phyloP scores from a whole-genome alignment of 2,113 vertebrate genomes.

The Mandrillus leucophaeus region DNA sequence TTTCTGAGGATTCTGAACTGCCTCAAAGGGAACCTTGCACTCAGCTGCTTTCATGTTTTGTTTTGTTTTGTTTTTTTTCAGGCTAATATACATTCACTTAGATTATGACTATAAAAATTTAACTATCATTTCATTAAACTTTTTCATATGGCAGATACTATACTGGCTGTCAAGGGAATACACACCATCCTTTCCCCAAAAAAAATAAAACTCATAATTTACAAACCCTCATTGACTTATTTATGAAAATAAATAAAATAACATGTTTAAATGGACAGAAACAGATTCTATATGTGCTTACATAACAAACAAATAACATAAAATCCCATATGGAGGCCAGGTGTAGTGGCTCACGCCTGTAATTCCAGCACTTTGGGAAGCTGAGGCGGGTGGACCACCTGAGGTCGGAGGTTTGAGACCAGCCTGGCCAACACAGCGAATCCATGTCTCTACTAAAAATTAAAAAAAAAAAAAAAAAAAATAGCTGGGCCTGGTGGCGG shows the following conservation, averaged over 20 bases:
- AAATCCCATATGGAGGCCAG: background rate
- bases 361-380: too few species aligned
- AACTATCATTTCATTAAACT: background rate
- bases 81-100: background rate
- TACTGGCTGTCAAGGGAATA: background rate
- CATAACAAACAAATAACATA: background rate
- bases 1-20: background rate
- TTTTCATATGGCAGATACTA: background rate
- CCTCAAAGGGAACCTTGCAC: background rate
- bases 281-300: background rate
- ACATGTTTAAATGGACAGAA: background rate
- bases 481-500: too few species aligned
- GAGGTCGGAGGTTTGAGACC: too few species aligned
- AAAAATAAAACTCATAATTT: background rate
- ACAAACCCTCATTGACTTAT: background rate
- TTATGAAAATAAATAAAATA: background rate
- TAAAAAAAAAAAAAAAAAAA: too few species aligned
- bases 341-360: too few species aligned
- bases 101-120: background rate
- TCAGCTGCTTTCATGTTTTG: background rate
- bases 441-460: too few species aligned
- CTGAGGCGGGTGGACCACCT: too few species aligned
- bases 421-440: too few species aligned
- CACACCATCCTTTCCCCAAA: background rate
- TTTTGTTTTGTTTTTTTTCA: background rate